A percentile compares a stretch with the other conserved stretches of the same genome.
These are phyloP conservation scores for Coboldia fuscipes DNA, from an alignment of 1,140 invertebrate species.

Conservation along the genomic window DNA sequence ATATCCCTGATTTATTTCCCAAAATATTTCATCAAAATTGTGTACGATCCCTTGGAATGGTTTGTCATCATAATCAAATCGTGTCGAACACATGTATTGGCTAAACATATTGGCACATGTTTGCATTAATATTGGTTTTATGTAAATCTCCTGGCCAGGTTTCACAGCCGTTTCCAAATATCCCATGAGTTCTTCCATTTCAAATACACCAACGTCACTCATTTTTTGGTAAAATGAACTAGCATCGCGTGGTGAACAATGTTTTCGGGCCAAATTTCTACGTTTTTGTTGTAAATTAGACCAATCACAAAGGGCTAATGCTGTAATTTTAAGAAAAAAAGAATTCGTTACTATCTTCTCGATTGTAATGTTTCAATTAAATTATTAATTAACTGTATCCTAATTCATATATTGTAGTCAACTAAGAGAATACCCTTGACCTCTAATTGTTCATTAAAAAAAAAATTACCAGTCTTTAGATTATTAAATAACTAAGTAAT, in stretches of 20 bases:
- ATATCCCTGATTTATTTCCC: conserved; percentile 76
- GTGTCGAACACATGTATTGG: conserved; percentile 58
- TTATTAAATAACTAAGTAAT: too few species aligned
- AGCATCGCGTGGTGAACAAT: conserved; percentile 52
- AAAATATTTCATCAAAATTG: conserved; percentile 71
- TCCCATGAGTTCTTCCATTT: conserved; percentile 32
- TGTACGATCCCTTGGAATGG: conserved; percentile 41
- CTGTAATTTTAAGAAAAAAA: conserved; percentile 27
- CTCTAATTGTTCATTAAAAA: too few species aligned
- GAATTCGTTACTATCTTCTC: not conserved
- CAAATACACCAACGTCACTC: conserved; percentile 34
- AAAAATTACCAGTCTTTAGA: too few species aligned
- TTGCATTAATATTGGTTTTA: conserved; percentile 40
- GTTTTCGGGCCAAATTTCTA: conserved; percentile 49
- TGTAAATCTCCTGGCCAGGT: conserved; percentile 17
- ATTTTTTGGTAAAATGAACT: conserved; percentile 44
- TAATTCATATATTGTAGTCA: too few species aligned
- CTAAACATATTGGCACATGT: conserved; percentile 68
- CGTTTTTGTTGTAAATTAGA: conserved; percentile 56
- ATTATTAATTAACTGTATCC: not conserved
- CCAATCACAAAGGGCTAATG: conserved; percentile 71
- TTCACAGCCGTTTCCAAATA: conserved; percentile 23
- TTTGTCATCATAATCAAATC: conserved; percentile 40
- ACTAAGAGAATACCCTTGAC: too few species aligned
- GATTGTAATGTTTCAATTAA: not conserved